phyloP scores from a whole-genome alignment of 2,113 vertebrate genomes.

The Nothocercus nigrocapillus region DNA sequence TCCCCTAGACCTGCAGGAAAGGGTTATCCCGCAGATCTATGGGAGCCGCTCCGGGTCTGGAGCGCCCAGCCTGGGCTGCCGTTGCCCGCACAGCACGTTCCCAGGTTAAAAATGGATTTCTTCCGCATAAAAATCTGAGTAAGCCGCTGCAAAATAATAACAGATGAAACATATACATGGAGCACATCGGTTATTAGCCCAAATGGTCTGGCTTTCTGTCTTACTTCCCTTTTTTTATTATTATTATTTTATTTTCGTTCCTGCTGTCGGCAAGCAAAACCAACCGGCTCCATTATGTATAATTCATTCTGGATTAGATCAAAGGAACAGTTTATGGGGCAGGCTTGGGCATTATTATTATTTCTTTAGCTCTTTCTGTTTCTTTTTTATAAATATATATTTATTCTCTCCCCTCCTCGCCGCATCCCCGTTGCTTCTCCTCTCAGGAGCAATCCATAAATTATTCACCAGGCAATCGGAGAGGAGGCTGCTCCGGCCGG shows the following conservation, averaged over 20 bases:
- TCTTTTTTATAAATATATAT: constrained; percentile 58
- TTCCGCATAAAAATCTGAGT: constrained; percentile 7
- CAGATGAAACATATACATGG: not conserved
- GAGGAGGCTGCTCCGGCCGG: constrained; percentile 19
- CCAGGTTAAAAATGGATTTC: not conserved
- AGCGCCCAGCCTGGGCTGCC: not conserved
- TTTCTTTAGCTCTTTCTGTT: not conserved
- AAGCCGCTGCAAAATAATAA: not conserved
- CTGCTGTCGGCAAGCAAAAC: constrained; percentile 33
- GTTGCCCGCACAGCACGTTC: not conserved
- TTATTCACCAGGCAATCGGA: constrained; percentile 39
- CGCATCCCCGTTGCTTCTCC: not conserved
- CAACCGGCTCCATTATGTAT: constrained; percentile 17
- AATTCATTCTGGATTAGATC: constrained; percentile 55
- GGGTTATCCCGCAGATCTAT: too few species aligned
- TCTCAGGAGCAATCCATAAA: constrained; percentile 28
- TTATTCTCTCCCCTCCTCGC: not conserved
- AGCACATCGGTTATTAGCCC: not conserved
- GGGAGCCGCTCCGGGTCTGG: too few species aligned
- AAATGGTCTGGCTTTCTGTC: not conserved
- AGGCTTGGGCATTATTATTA: constrained; percentile 20
- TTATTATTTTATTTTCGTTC: constrained; percentile 27
- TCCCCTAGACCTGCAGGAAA: not conserved
- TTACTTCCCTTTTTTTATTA: not conserved
- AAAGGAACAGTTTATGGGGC: constrained; percentile 33